These are phyloP conservation scores for Drosophila atripex DNA, from an alignment of 2,888 invertebrate species.

Conservation along the genomic window DNA sequence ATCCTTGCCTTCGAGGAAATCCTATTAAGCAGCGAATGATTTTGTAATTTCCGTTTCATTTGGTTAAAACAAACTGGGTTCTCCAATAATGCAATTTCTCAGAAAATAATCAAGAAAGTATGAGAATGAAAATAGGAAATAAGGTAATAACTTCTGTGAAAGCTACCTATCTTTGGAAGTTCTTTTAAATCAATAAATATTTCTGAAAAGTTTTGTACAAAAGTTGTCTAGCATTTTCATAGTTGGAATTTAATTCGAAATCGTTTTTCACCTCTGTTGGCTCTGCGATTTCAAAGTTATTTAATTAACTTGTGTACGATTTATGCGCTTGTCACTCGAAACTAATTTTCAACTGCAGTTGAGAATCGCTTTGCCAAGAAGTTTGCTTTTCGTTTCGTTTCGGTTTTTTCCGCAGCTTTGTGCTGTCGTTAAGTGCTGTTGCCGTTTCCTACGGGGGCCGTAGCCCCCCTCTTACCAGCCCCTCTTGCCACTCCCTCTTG, in stretches of 20 bases:
- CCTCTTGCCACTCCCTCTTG: neutral
- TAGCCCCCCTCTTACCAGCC: too few species aligned
- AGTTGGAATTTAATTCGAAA: conserved; percentile 3
- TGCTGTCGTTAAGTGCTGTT: conserved; percentile 32
- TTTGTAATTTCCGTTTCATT: conserved; percentile 36
- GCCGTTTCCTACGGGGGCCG: too few species aligned
- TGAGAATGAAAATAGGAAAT: neutral
- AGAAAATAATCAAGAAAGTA: neutral
- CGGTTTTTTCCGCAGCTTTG: conserved; percentile 27
- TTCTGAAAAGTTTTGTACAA: neutral
- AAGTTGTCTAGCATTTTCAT: too few species aligned
- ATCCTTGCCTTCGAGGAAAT: conserved; percentile 4
- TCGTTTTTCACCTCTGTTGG: conserved; percentile 10
- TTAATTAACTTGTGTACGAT: conserved; percentile 39
- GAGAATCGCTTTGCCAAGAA: conserved; percentile 37
- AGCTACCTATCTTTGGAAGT: neutral
- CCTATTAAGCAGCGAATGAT: conserved; percentile 23
- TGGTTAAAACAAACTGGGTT: neutral
- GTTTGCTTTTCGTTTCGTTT: conserved; percentile 27
- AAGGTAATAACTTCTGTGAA: neutral
- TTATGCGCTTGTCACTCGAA: conserved; percentile 35
- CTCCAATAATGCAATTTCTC: neutral
- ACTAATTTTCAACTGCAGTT: conserved; percentile 53
- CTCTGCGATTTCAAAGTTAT: conserved; percentile 23
- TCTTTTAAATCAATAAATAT: conserved; percentile 3